Conservation (phyloP, 2,797 vertebrate species). For the Menidia menidia region DNA sequence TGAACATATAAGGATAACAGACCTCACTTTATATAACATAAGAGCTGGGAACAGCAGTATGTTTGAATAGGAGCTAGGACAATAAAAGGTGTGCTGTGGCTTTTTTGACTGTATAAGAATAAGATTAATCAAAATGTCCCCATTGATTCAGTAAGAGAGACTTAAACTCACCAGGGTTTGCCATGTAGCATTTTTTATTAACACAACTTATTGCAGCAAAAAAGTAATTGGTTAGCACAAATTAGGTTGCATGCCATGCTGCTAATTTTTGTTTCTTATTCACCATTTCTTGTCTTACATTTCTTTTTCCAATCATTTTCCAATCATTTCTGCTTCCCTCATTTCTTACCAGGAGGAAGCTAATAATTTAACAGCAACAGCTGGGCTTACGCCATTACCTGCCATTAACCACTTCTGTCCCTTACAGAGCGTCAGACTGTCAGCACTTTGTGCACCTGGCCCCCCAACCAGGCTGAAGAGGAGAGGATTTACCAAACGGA, state of each 20-base stretch:
- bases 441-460: constrained; percentile 60
- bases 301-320: constrained; percentile 1
- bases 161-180: constrained; percentile 43
- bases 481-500: constrained; percentile 40
- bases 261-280: constrained; percentile 2
- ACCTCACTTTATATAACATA: background rate
- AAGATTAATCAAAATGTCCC: constrained; percentile 4
- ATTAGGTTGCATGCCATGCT: background rate
- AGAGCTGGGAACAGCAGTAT: background rate
- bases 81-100: background rate
- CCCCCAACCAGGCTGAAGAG: constrained; percentile 53
- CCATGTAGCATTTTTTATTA: constrained; percentile 5
- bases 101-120: constrained; percentile 24
- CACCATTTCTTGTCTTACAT: background rate
- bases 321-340: constrained; percentile 3
- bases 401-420: constrained; percentile 24
- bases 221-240: constrained; percentile 15
- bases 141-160: constrained; percentile 13
- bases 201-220: constrained; percentile 26
- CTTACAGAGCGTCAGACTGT: constrained; percentile 58
- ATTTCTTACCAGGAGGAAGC: constrained; percentile 12
- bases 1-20: background rate
- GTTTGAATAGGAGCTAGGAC: constrained; percentile 15
- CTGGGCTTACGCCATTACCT: no score
- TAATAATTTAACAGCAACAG: constrained; percentile 33